A percentile compares a stretch with the other conserved stretches of the same genome.
Evolutionary conservation across 1,140 invertebrate species (phyloP).

Genomic region (Acromyrmex echinatior): DNA sequence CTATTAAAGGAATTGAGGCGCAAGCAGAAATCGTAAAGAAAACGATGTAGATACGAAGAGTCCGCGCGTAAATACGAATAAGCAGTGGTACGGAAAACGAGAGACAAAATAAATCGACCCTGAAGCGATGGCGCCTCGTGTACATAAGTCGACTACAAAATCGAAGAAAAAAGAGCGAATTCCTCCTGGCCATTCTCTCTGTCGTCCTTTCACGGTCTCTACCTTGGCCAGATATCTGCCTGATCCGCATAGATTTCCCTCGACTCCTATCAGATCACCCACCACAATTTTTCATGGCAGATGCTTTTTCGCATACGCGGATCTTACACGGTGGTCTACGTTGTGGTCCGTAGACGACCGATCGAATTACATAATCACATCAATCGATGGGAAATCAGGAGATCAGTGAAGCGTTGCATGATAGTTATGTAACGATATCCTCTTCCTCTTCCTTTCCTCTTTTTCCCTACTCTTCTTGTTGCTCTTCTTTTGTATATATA

Average conservation of each 20-base stretch:
- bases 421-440: slow-evolving; percentile 37
- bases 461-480: not conserved
- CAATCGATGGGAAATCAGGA: slow-evolving; percentile 22
- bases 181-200: slow-evolving; percentile 14
- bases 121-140: slow-evolving; percentile 37
- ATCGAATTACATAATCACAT: slow-evolving; percentile 53
- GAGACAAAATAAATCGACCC: slow-evolving; percentile 59
- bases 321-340: slow-evolving; percentile 24
- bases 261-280: not conserved
- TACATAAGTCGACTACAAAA: slow-evolving; percentile 32
- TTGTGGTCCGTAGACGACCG: not conserved
- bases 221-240: slow-evolving; percentile 24
- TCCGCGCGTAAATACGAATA: slow-evolving; percentile 19
- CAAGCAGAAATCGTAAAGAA: slow-evolving; percentile 10
- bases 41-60: not conserved
- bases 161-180: slow-evolving; percentile 11
- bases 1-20: not conserved
- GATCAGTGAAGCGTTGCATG: slow-evolving; percentile 40
- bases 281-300: slow-evolving; percentile 33
- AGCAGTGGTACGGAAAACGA: slow-evolving; percentile 46
- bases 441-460: slow-evolving; percentile 14
- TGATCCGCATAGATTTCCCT: slow-evolving; percentile 35
- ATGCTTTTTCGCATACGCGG: slow-evolving; percentile 36
- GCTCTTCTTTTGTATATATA: not conserved
- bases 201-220: slow-evolving; percentile 21